Evolutionary conservation across 2,888 invertebrate species (phyloP), one percentile per base, ranked within the genome.

Genomic region (Gymnoscelis rufifasciata): DNA sequence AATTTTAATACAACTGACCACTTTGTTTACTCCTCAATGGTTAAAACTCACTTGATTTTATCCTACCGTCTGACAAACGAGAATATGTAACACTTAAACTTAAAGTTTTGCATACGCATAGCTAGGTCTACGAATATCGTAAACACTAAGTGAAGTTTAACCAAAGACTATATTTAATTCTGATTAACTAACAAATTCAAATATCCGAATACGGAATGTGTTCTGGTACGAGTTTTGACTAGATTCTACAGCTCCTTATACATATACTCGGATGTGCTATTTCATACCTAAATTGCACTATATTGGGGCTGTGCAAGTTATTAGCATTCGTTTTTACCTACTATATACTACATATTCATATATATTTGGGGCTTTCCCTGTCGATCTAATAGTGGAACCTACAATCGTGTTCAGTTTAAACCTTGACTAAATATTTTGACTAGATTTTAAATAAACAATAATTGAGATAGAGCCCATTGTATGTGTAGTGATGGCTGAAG

Each of bases 151-250:
- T 23, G 30, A 40, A 30, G 33, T 41, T 41, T 14, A 37, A 40
- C 23, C 31, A 5, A 29, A 8, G 7, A 14, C 28, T 30, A 48
- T 31, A 37, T 23, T 23, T 36, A 35, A 24, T 11, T 23, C 31
- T 15, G 37, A 30, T 26, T 26, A 7, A 26, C 33, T 41, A 31
- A 40, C 39, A 30, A 24, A 29, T 38, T 28, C 43, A 51, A 59
- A 58, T 56, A 57, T 67, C 71, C 72, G 71, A 72, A 73, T 60
- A 73, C 72, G 72, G 72, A 69, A 46, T 47, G 51, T 51, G 43
- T 38, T 30, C 28, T 40, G 41, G 13, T 51, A 52, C 55, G 43
- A 24, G 46, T 52, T 27, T n/a, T 46, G 59, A 48, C 23, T 19
- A 45, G 48, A 44, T 41, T 33, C 33, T 38, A n/a, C 23, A 14